Percentiles rank a stretch among this genome's conserved stretches.
Conservation (phyloP, 2,888 invertebrate genomes). For the Dolichomitus sp. region DNA sequence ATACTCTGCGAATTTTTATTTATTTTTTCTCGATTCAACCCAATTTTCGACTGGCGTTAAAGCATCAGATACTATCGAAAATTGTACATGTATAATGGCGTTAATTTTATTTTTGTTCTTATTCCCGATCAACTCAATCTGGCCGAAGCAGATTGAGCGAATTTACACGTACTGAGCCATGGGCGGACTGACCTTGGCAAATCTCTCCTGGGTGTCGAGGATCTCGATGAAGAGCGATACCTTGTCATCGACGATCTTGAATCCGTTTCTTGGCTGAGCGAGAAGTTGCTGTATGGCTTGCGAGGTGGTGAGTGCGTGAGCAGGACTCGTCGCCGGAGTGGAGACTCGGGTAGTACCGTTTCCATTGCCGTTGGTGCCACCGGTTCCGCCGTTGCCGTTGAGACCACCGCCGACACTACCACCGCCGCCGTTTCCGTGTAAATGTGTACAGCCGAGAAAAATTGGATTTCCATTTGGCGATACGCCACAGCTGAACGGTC, state of each 20-base stretch:
- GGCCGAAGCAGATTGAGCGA: slow-evolving; percentile 58
- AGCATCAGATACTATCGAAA: slow-evolving; percentile 25
- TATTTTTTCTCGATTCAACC: slow-evolving; percentile 20
- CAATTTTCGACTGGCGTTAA: slow-evolving; percentile 31
- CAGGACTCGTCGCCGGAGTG: slow-evolving; percentile 82
- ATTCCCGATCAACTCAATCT: slow-evolving; percentile 57
- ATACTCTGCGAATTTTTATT: slow-evolving; percentile 26
- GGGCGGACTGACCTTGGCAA: slow-evolving; percentile 90
- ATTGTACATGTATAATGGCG: slow-evolving; percentile 11
- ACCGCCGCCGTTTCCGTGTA: slow-evolving; percentile 84
- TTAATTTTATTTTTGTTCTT: slow-evolving; percentile 27
- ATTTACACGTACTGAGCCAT: slow-evolving; percentile 66
- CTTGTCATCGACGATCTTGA: slow-evolving; percentile 92
- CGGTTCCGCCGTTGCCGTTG: slow-evolving; percentile 66
- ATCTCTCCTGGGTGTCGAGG: slow-evolving; percentile 93
- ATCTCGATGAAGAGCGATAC: slow-evolving; percentile 93
- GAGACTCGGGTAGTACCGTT: slow-evolving; percentile 78
- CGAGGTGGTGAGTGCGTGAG: slow-evolving; percentile 87
- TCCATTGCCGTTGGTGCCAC: slow-evolving; percentile 46
- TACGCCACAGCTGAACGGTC: slow-evolving; percentile 85
- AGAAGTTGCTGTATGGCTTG: slow-evolving; percentile 91
- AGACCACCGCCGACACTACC: slow-evolving; percentile 76
- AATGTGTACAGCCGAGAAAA: slow-evolving; percentile 86
- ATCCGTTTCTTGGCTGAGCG: slow-evolving; percentile 91
- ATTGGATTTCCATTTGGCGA: slow-evolving; percentile 86